Evolutionary conservation across 2,113 vertebrate species (phyloP).

Genomic region (Ptilonorhynchus violaceus): DNA sequence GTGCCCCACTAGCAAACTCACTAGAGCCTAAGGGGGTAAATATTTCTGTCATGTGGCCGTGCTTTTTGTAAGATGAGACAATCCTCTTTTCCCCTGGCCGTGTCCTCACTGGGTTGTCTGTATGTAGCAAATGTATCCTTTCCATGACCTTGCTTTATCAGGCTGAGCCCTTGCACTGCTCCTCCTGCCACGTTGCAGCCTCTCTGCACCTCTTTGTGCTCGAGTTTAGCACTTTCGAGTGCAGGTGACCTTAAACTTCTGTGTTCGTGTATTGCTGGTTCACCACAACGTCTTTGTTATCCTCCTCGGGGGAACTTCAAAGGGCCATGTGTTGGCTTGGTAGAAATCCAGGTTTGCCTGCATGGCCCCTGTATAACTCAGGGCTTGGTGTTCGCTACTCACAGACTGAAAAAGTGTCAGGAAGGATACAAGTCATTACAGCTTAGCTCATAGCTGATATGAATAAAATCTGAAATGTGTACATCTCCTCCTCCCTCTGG

Average conservation of each 20-base stretch:
- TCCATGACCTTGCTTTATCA: neutral
- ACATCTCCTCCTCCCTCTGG: neutral
- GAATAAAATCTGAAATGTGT: neutral
- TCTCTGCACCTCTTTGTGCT: neutral
- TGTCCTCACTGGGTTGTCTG: neutral
- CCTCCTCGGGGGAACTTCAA: neutral
- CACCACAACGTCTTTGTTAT: neutral
- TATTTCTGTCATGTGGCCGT: neutral
- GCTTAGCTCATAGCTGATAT: neutral
- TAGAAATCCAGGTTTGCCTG: neutral
- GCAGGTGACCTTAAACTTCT: neutral
- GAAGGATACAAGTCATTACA: neutral
- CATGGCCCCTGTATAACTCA: neutral
- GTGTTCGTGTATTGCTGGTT: neutral
- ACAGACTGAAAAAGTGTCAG: neutral
- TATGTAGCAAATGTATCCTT: rapidly evolving
- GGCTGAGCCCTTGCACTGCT: neutral
- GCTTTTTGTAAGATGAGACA: neutral
- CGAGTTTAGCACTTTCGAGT: neutral
- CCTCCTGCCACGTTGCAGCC: neutral
- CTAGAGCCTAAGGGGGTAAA: neutral
- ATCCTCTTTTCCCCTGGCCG: neutral
- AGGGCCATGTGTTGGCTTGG: neutral
- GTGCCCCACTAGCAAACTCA: neutral
- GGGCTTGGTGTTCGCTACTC: neutral